A percentile compares a stretch with the other conserved stretches of the same genome.
Evolutionary conservation across 2,113 vertebrate species (phyloP).

Genomic region (Nestor notabilis): DNA sequence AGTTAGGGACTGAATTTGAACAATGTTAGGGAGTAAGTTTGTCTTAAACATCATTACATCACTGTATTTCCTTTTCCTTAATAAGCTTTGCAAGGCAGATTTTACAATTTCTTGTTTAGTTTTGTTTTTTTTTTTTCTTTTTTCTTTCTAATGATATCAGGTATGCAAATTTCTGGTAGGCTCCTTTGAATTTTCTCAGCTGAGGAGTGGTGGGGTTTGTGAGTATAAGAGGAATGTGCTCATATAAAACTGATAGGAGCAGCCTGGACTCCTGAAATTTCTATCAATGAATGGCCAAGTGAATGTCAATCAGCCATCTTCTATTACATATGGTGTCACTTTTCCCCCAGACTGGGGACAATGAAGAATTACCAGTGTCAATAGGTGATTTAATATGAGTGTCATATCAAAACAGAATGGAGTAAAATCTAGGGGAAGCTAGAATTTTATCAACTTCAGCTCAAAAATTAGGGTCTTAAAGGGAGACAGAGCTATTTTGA

Average conservation of each 20-base stretch:
- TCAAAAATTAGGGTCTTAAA: not conserved
- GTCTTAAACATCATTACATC: not conserved
- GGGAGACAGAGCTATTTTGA: not conserved
- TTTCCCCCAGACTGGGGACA: not conserved
- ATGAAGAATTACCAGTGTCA: not conserved
- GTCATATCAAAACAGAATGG: not conserved
- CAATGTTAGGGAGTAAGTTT: not conserved
- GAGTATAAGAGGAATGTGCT: not conserved
- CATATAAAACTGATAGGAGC: not conserved
- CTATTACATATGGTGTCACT: not conserved
- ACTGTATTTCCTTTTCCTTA: not conserved
- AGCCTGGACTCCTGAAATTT: not conserved
- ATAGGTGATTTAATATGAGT: not conserved
- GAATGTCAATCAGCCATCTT: not conserved
- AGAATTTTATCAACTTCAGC: not conserved
- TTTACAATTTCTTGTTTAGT: not conserved
- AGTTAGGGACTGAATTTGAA: not conserved
- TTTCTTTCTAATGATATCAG: not conserved
- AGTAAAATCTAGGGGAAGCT: not conserved
- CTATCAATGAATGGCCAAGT: not conserved
- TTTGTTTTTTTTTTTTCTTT: not conserved
- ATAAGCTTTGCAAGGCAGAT: not conserved
- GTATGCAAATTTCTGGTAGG: not conserved
- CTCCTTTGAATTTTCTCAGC: not conserved
- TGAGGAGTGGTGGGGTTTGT: not conserved